A percentile compares a stretch with the other conserved stretches of the same genome.
phyloP scores from a whole-genome alignment of 35 echinoderm and acorn worm species.

The Hemicentrotus pulcherrimus region DNA sequence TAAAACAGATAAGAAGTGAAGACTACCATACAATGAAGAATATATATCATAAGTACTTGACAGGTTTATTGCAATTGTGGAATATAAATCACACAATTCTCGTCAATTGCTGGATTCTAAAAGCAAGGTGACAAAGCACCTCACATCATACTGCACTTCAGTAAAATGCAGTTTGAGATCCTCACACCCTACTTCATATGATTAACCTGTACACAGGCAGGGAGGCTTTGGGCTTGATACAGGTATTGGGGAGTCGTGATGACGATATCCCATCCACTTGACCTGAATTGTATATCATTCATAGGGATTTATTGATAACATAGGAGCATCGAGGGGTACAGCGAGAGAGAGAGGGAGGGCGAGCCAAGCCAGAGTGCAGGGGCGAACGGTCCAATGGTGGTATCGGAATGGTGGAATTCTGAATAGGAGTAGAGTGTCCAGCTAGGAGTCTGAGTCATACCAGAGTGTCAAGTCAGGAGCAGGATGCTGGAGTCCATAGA shows the following conservation, averaged over 20 bases:
- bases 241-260: background rate
- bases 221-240: background rate
- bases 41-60: no score
- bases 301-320: constrained; percentile 29
- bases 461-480: no score
- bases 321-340: background rate
- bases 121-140: no score
- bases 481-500: background rate
- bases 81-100: no score
- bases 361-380: background rate
- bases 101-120: no score
- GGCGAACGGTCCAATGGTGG: background rate
- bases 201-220: background rate
- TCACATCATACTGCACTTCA: no score
- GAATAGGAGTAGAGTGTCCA: background rate
- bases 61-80: no score
- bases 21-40: no score
- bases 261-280: constrained; percentile 12
- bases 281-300: constrained; percentile 48
- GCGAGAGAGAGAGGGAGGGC: background rate
- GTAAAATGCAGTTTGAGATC: background rate
- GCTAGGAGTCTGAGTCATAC: background rate
- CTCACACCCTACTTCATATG: constrained; percentile 2
- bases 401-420: background rate
- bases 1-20: no score